A percentile compares a stretch with the other conserved stretches of the same genome.
phyloP scores from a whole-genome alignment of 2,888 invertebrate genomes.

The Ariolimax columbianus region DNA sequence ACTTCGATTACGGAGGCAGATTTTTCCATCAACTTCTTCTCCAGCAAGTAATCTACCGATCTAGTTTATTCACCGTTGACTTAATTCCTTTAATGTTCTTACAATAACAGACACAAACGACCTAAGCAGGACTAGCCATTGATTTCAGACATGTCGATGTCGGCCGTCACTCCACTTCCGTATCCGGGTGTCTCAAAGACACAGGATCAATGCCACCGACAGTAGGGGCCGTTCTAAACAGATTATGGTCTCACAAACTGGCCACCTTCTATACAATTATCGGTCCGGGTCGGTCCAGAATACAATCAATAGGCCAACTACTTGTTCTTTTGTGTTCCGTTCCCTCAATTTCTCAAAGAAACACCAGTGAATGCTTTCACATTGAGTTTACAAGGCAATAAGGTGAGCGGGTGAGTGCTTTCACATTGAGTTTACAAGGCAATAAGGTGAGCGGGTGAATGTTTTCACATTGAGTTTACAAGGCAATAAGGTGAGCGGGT shows the following conservation, averaged over 20 bases:
- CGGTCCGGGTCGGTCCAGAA: background rate
- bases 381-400: too few species aligned
- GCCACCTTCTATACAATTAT: slow-evolving; percentile 13
- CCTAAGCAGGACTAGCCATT: background rate
- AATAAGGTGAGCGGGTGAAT: too few species aligned
- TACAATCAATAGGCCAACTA: slow-evolving; percentile 29
- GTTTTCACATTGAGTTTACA: too few species aligned
- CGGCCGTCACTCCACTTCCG: slow-evolving; percentile 13
- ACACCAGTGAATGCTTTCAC: too few species aligned
- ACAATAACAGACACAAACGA: background rate
- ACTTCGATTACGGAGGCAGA: too few species aligned
- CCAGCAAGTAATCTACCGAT: background rate
- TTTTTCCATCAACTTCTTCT: background rate
- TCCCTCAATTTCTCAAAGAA: background rate
- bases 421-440: too few species aligned
- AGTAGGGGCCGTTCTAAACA: slow-evolving; percentile 34
- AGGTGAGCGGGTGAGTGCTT: too few species aligned
- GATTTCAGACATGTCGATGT: background rate
- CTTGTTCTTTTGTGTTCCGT: background rate
- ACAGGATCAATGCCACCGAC: slow-evolving; percentile 18
- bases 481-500: too few species aligned
- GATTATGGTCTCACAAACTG: slow-evolving; percentile 25
- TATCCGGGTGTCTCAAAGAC: slow-evolving; percentile 1
- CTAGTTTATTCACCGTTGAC: background rate
- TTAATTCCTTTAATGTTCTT: background rate